Percentiles rank a stretch among this genome's conserved stretches.
phyloP scores from a whole-genome alignment of 1,140 invertebrate species.

The Physella acuta region DNA sequence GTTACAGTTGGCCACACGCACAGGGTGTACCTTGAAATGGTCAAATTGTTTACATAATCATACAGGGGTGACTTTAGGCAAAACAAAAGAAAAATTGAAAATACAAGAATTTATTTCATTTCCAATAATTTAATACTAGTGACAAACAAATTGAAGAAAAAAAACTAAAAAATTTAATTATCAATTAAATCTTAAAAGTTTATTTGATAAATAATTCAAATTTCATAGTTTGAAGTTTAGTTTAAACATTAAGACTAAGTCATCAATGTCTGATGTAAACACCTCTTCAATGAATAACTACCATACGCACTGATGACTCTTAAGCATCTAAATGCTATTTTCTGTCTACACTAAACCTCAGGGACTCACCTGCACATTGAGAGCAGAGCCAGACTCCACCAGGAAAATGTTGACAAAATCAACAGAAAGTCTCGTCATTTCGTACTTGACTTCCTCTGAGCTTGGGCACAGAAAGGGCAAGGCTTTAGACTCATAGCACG shows the following conservation, averaged over 20 bases:
- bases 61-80: too few relatives aligned
- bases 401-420: slow-evolving; percentile 90
- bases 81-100: too few relatives aligned
- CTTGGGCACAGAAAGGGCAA: slow-evolving; percentile 70
- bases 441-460: slow-evolving; percentile 90
- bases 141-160: neutral
- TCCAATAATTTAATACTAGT: too few relatives aligned
- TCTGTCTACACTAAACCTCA: too few relatives aligned
- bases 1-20: slow-evolving; percentile 88
- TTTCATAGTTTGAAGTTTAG: too few relatives aligned
- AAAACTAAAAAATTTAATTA: neutral
- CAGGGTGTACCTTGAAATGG: slow-evolving; percentile 80
- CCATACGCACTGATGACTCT: neutral
- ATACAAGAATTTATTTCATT: too few relatives aligned
- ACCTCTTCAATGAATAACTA: slow-evolving; percentile 1
- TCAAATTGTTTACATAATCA: too few relatives aligned
- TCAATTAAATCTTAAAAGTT: neutral
- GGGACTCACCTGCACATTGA: slow-evolving; percentile 76
- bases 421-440: slow-evolving; percentile 85
- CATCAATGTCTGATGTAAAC: too few relatives aligned
- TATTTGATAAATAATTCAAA: neutral
- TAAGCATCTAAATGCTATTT: slow-evolving; percentile 5
- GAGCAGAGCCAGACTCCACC: slow-evolving; percentile 82
- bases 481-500: slow-evolving; percentile 66
- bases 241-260: too few relatives aligned